A percentile compares a stretch with the other conserved stretches of the same genome.
phyloP scores from a whole-genome alignment of 2,113 vertebrate species.

The Dicerorhinus sumatrensis region DNA sequence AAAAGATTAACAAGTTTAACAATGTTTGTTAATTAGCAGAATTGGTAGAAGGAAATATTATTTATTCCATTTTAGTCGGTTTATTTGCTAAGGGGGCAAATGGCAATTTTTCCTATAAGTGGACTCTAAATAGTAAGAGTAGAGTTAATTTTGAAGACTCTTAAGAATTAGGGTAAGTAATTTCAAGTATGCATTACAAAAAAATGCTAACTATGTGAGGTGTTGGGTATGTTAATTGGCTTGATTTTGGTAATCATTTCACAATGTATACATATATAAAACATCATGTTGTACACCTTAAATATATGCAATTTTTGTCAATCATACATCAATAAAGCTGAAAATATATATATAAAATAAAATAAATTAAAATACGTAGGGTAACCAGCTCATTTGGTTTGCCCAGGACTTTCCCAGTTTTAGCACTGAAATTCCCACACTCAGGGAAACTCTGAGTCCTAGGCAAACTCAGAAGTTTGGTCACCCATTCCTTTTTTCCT shows the following conservation, averaged over 20 bases:
- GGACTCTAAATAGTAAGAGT: background rate
- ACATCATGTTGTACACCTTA: background rate
- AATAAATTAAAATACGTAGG: background rate
- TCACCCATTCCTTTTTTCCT: background rate
- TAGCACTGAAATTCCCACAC: background rate
- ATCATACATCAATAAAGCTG: background rate
- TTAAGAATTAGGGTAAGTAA: background rate
- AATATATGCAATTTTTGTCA: background rate
- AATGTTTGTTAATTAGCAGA: background rate
- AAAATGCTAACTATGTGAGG: background rate
- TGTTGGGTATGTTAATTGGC: background rate
- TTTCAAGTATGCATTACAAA: background rate
- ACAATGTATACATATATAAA: background rate
- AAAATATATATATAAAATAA: background rate
- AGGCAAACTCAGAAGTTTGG: background rate
- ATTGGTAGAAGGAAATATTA: background rate
- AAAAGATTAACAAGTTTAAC: background rate
- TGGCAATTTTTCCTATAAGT: background rate
- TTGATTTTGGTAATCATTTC: background rate
- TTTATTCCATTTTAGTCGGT: background rate
- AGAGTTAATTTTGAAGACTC: background rate
- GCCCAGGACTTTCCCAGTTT: background rate
- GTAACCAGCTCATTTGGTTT: background rate
- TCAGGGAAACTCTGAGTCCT: background rate
- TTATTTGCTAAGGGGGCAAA: background rate